Conservation (phyloP, 2,888 invertebrate genomes). For the Conistra vaccinii region DNA sequence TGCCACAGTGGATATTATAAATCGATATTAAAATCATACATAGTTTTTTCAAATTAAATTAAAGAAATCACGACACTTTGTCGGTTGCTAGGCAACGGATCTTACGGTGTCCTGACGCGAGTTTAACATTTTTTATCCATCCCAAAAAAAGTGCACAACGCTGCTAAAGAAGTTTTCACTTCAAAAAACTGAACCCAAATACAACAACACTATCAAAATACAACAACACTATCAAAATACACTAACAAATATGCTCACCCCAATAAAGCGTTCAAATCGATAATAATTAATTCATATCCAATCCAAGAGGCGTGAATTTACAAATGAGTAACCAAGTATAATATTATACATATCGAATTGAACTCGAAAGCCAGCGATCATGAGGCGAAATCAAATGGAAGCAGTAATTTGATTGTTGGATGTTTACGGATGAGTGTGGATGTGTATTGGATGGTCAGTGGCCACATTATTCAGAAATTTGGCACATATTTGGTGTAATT, state of each 20-base stretch:
- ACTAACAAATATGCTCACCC: constrained; percentile 40
- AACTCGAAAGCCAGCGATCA: constrained; percentile 18
- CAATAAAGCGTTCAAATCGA: constrained; percentile 45
- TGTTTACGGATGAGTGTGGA: constrained; percentile 33
- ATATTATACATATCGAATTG: constrained; percentile 18
- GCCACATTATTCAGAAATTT: constrained; percentile 24
- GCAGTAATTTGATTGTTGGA: constrained; percentile 43
- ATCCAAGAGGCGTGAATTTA: constrained; percentile 33
- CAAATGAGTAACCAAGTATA: constrained; percentile 36
- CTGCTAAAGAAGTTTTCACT: no score
- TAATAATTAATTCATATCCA: constrained; percentile 48
- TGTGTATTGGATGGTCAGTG: constrained; percentile 15
- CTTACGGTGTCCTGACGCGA: no score
- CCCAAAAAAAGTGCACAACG: no score
- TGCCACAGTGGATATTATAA: no score
- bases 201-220: no score
- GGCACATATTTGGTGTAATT: constrained; percentile 20
- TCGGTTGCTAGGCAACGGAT: no score
- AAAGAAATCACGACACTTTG: no score
- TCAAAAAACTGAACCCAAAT: neutral
- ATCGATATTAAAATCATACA: no score
- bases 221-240: constrained; percentile 5
- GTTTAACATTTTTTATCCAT: no score
- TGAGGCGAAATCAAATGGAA: constrained; percentile 46
- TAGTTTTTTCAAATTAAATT: no score